Percentiles rank a stretch among this genome's conserved stretches.
Conservation (phyloP, 2,113 vertebrate species). For the Antechinus flavipes region DNA sequence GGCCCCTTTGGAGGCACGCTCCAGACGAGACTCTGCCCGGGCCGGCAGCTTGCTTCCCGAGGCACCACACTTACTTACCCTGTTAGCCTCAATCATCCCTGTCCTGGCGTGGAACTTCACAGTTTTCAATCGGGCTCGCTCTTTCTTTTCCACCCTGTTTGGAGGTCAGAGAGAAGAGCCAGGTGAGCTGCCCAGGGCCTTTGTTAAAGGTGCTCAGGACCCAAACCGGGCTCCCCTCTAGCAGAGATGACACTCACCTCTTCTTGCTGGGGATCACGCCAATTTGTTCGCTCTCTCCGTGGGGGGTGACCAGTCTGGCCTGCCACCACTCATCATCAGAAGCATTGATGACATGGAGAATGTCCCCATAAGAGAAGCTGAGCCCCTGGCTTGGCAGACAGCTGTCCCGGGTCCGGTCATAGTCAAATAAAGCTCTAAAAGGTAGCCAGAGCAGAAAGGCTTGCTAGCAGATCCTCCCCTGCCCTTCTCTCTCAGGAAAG, state of each 20-base stretch:
- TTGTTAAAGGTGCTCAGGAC: neutral
- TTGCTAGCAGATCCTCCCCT: neutral
- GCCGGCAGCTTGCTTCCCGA: conserved; percentile 29
- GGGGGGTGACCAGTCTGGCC: conserved; percentile 95
- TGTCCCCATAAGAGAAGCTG: conserved; percentile 98
- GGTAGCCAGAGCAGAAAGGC: conserved; percentile 4
- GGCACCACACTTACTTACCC: conserved; percentile 89
- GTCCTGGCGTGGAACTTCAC: conserved; percentile 99
- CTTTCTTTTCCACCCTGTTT: conserved; percentile 94
- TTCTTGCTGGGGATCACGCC: conserved; percentile 99
- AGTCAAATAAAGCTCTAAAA: conserved; percentile 97
- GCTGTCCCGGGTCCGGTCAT: conserved; percentile 97
- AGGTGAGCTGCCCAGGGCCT: conserved; percentile 32
- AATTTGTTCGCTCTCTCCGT: conserved; percentile 98
- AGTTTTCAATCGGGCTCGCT: conserved; percentile 97
- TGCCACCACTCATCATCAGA: conserved; percentile 99
- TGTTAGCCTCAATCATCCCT: conserved; percentile 98
- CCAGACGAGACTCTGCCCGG: conserved; percentile 2
- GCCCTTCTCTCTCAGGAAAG: conserved; percentile 19
- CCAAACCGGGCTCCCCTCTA: too few species aligned
- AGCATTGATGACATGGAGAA: conserved; percentile 98
- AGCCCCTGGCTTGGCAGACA: conserved; percentile 98
- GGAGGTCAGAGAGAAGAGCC: conserved; percentile 66
- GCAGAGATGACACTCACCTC: conserved; percentile 85
- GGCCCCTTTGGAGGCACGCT: conserved; percentile 25